Conservation (phyloP, 2,113 vertebrate species). For the Brienomyrus brachyistius region DNA sequence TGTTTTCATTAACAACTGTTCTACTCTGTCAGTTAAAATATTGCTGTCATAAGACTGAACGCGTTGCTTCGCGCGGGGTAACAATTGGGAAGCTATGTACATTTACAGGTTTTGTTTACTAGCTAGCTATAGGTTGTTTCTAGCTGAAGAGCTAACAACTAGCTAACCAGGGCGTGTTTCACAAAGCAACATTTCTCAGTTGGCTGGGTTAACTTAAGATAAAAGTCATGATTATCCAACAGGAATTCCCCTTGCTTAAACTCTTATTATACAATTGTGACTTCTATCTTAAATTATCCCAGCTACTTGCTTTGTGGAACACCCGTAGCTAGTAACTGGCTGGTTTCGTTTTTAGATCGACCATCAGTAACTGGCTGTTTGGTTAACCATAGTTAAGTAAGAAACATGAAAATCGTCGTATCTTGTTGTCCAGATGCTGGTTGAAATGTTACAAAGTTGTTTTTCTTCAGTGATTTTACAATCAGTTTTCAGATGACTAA, state of each 20-base stretch:
- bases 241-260: background rate
- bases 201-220: background rate
- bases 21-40: background rate
- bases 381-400: background rate
- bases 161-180: background rate
- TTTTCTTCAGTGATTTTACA: background rate
- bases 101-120: background rate
- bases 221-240: background rate
- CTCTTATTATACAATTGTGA: background rate
- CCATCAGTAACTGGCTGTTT: background rate
- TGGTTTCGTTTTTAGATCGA: background rate
- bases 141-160: background rate
- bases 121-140: background rate
- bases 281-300: background rate
- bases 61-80: background rate
- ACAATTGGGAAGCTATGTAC: background rate
- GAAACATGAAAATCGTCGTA: background rate
- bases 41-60: background rate
- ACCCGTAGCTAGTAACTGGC: background rate
- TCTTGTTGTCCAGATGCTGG: background rate
- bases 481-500: background rate
- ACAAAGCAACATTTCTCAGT: background rate
- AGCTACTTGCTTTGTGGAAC: background rate
- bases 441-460: background rate
- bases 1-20: background rate